A percentile compares a stretch with the other conserved stretches of the same genome.
These are phyloP conservation scores for Camponotus pennsylvanicus DNA, from an alignment of 1,140 invertebrate species.

Conservation along the genomic window DNA sequence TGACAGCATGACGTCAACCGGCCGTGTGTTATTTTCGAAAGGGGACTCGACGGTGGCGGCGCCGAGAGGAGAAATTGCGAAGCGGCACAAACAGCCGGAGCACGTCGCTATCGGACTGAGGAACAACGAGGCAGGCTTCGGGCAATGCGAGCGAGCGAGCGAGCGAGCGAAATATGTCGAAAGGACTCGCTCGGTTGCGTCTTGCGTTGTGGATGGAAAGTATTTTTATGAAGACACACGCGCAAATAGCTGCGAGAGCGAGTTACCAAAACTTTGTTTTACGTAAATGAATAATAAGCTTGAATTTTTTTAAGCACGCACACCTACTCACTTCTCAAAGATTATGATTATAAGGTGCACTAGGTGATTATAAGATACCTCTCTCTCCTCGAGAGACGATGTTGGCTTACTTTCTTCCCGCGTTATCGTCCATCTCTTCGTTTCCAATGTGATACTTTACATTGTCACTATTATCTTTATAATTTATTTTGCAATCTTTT, in stretches of 20 bases:
- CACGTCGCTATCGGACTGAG: conserved; percentile 63
- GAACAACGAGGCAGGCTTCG: conserved; percentile 68
- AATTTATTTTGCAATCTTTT: too few relatives aligned
- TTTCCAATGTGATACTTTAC: background rate
- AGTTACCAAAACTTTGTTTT: conserved; percentile 16
- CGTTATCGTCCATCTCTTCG: conserved; percentile 20
- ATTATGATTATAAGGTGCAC: background rate
- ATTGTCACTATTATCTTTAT: too few relatives aligned
- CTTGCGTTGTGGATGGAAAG: conserved; percentile 51
- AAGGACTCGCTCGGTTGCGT: conserved; percentile 53
- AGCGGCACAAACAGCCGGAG: conserved; percentile 67
- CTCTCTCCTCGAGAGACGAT: background rate
- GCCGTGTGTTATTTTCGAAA: conserved; percentile 86
- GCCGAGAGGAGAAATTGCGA: conserved; percentile 76
- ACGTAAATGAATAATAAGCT: conserved; percentile 21
- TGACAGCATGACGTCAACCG: conserved; percentile 84
- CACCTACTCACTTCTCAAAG: background rate
- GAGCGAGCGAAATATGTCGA: conserved; percentile 52
- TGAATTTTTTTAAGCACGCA: conserved; percentile 21
- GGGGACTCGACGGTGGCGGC: conserved; percentile 81
- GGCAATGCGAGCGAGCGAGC: conserved; percentile 43
- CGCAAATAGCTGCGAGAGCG: conserved; percentile 30
- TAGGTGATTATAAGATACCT: background rate
- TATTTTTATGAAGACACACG: conserved; percentile 47
- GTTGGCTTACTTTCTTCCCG: conserved; percentile 13